A percentile compares a stretch with the other conserved stretches of the same genome.
Conservation (phyloP, 2,113 vertebrate genomes). For the Scomber colias region DNA sequence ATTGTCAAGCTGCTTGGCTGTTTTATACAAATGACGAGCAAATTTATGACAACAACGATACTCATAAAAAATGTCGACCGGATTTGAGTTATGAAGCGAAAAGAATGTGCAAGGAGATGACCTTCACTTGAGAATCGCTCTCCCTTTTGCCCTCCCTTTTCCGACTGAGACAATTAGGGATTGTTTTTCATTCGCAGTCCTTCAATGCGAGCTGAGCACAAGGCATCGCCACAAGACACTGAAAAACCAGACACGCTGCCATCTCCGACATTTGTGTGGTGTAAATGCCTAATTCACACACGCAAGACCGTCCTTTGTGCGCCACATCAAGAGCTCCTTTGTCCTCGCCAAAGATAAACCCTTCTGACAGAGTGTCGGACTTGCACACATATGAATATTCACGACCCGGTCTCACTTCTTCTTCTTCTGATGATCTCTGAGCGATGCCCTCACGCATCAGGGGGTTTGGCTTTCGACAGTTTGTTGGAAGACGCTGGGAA, state of each 20-base stretch:
- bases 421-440: neutral
- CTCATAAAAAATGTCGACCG: constrained; percentile 6
- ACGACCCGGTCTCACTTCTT: constrained; percentile 26
- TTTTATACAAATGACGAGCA: constrained; percentile 17
- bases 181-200: constrained; percentile 27
- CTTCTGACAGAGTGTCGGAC: constrained; percentile 49
- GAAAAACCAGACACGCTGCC: constrained; percentile 39
- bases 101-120: constrained; percentile 25
- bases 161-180: constrained; percentile 27
- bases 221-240: constrained; percentile 17
- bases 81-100: constrained; percentile 29
- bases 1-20: constrained; percentile 6
- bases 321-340: constrained; percentile 33
- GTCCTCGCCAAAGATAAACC: constrained; percentile 46
- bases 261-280: constrained; percentile 26
- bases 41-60: constrained; percentile 5
- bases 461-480: constrained; percentile 8
- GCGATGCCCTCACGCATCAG: neutral
- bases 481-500: constrained; percentile 12
- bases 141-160: constrained; percentile 10
- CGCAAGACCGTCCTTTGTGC: constrained; percentile 46
- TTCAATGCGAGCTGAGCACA: constrained; percentile 28
- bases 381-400: constrained; percentile 54
- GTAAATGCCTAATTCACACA: constrained; percentile 50
- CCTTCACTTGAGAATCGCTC: constrained; percentile 16